These are phyloP conservation scores for Drosophila algonquin DNA, from an alignment of 2,888 invertebrate genomes.

Conservation along the genomic window DNA sequence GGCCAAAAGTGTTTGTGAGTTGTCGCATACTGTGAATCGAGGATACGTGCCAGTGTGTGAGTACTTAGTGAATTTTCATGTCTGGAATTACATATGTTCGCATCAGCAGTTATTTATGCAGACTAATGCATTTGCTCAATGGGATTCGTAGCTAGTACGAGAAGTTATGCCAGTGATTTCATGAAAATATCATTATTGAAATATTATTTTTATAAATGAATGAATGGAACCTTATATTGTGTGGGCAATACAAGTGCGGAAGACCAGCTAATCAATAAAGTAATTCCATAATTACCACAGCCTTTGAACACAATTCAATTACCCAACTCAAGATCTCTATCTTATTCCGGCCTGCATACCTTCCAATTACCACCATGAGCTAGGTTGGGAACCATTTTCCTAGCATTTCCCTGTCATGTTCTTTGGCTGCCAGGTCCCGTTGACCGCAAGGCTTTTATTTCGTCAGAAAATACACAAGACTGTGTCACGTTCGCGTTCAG, in stretches of 20 bases:
- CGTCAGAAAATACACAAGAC: slow-evolving; percentile 27
- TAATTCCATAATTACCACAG: neutral
- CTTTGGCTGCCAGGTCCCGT: slow-evolving; percentile 14
- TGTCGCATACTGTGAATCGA: neutral
- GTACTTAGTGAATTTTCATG: slow-evolving; percentile 23
- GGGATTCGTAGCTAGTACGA: slow-evolving; percentile 3
- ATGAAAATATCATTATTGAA: neutral
- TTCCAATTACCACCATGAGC: neutral
- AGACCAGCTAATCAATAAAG: neutral
- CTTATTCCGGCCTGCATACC: neutral
- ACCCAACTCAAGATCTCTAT: neutral
- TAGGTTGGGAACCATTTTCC: neutral
- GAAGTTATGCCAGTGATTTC: neutral
- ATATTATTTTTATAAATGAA: neutral
- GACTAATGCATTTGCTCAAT: slow-evolving; percentile 44
- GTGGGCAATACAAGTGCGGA: neutral
- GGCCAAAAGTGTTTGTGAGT: slow-evolving; percentile 33
- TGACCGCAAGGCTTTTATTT: slow-evolving; percentile 32
- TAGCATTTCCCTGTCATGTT: neutral
- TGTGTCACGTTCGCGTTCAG: slow-evolving; percentile 32
- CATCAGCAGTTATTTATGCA: slow-evolving; percentile 50
- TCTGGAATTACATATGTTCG: slow-evolving; percentile 42
- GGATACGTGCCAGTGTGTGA: slow-evolving; percentile 7
- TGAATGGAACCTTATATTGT: neutral
- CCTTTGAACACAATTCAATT: fast-evolving